phyloP scores from a whole-genome alignment of 2,797 vertebrate species.

The Cryptoprocta ferox region DNA sequence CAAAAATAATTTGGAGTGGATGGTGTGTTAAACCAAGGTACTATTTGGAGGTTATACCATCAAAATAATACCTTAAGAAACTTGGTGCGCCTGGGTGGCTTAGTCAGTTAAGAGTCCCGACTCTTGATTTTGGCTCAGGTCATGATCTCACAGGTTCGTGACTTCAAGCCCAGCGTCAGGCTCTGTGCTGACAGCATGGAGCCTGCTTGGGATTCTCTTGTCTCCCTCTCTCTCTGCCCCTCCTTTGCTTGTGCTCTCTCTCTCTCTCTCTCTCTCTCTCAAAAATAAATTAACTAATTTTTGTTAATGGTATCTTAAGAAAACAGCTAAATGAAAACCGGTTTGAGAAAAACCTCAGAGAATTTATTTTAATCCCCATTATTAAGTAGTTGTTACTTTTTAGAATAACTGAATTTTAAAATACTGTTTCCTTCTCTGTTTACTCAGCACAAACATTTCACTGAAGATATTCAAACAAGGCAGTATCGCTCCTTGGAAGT shows the following conservation, averaged over 20 bases:
- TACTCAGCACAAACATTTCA: conserved; percentile 96
- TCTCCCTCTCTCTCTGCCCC: too few species aligned
- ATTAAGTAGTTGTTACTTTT: conserved; percentile 30
- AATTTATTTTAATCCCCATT: conserved; percentile 17
- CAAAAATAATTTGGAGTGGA: conserved; percentile 14
- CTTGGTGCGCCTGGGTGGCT: too few species aligned
- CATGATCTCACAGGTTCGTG: too few species aligned
- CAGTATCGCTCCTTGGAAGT: conserved; percentile 91
- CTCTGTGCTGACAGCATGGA: too few species aligned
- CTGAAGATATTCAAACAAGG: conserved; percentile 93
- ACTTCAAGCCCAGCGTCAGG: too few species aligned
- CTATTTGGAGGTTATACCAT: not conserved
- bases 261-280: too few species aligned
- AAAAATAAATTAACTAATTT: too few species aligned
- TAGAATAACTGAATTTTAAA: conserved; percentile 34
- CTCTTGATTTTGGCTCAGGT: too few species aligned
- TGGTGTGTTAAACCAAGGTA: not conserved
- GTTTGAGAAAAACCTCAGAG: not conserved
- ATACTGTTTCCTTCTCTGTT: conserved; percentile 45
- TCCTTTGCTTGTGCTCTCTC: too few species aligned
- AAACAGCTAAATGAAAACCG: not conserved
- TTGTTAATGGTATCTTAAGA: not conserved
- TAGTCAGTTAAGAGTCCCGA: too few species aligned
- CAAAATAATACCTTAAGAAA: not conserved
- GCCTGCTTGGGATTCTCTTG: too few species aligned